Evolutionary conservation across 2,888 invertebrate genomes (phyloP).

Genomic region (Trichogramma dendrolimi): DNA sequence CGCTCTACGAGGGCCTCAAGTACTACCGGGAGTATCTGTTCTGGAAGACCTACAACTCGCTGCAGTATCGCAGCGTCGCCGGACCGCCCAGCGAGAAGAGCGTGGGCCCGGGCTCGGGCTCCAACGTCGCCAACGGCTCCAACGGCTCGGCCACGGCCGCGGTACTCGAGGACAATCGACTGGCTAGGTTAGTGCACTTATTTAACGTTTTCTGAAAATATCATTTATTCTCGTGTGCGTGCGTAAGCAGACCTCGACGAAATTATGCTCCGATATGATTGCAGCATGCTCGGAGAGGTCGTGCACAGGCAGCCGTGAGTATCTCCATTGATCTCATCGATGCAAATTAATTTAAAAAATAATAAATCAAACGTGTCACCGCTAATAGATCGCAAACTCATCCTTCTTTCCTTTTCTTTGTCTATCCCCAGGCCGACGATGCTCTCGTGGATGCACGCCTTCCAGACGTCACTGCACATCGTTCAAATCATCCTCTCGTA

Average conservation of each 20-base stretch:
- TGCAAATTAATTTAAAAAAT: background rate
- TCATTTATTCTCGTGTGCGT: background rate
- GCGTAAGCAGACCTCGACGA: no score
- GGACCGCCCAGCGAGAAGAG: slow-evolving; percentile 65
- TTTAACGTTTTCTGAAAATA: background rate
- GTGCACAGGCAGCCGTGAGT: slow-evolving; percentile 73
- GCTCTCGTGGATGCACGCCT: slow-evolving; percentile 76
- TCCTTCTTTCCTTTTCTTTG: background rate
- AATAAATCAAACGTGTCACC: background rate
- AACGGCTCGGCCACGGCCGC: no score
- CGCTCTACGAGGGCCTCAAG: slow-evolving; percentile 93
- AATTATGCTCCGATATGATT: slow-evolving; percentile 37
- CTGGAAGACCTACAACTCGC: slow-evolving; percentile 80
- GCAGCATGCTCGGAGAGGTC: slow-evolving; percentile 68
- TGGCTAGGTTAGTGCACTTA: slow-evolving; percentile 69
- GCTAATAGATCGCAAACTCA: no score
- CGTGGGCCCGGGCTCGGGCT: slow-evolving; percentile 44
- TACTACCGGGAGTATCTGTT: slow-evolving; percentile 71
- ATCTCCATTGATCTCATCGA: slow-evolving; percentile 21
- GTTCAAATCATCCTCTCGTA: slow-evolving; percentile 87
- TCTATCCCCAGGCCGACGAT: slow-evolving; percentile 69
- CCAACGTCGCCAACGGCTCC: no score
- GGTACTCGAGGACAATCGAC: slow-evolving; percentile 61
- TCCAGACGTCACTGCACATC: slow-evolving; percentile 84
- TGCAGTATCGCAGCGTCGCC: slow-evolving; percentile 82